phyloP scores from a whole-genome alignment of 2,888 invertebrate species.

The Andrena camellia region DNA sequence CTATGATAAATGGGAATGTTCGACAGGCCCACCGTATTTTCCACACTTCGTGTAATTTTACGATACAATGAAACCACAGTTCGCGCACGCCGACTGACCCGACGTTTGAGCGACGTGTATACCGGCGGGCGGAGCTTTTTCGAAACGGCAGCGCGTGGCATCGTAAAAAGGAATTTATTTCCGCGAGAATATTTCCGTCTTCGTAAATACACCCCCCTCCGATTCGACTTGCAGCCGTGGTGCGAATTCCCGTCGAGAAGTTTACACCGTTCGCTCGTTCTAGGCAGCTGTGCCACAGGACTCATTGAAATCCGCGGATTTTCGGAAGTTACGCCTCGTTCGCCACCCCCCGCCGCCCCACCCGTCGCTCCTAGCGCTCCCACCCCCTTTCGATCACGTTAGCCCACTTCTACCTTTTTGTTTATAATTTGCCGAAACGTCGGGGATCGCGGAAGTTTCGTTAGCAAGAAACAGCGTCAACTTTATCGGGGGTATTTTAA shows the following conservation, averaged over 20 bases:
- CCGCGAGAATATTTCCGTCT: constrained; percentile 58
- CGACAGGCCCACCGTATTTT: constrained; percentile 33
- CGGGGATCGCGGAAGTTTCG: constrained; percentile 38
- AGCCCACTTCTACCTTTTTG: constrained; percentile 49
- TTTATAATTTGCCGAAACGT: constrained; percentile 33
- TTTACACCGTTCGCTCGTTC: constrained; percentile 61
- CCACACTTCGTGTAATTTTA: constrained; percentile 51
- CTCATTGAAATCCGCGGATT: constrained; percentile 60
- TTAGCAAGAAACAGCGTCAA: constrained; percentile 38
- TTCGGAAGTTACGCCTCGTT: constrained; percentile 58
- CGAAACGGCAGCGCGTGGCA: constrained; percentile 41
- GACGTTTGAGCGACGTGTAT: constrained; percentile 28
- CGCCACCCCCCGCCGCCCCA: constrained; percentile 14
- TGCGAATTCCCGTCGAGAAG: constrained; percentile 53
- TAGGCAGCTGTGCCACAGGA: constrained; percentile 58
- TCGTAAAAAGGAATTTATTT: constrained; percentile 61
- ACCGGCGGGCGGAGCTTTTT: constrained; percentile 37
- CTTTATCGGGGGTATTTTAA: constrained; percentile 51
- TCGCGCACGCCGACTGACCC: constrained; percentile 22
- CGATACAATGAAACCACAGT: constrained; percentile 55
- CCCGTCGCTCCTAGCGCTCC: background rate
- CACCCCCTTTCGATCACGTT: constrained; percentile 43
- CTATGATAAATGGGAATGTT: background rate
- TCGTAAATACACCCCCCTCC: constrained; percentile 38
- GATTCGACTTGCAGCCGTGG: constrained; percentile 32